Evolutionary conservation across 2,888 invertebrate genomes (phyloP), one percentile per base, ranked within the genome.

Genomic region (Drosophila anomelani): DNA sequence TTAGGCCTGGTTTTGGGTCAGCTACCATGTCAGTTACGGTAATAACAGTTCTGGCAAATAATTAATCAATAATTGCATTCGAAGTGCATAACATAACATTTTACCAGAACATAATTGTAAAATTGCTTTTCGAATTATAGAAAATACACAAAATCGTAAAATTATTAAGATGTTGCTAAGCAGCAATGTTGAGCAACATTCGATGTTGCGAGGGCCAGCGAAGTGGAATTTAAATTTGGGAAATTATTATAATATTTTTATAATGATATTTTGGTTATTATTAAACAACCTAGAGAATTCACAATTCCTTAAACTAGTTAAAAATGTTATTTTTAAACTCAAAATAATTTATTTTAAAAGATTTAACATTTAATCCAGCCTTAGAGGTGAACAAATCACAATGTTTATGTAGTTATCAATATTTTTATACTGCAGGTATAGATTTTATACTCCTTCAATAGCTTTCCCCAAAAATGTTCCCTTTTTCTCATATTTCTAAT

Each of bases 1-100:
- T 23, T 62, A 13, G 51, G 56, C 43, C 32, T n/a, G 32, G n/a
- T 60, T 41, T 29, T 20, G 12, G 32, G 12, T 29, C 38, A 20
- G 29, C 2, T 32, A 10, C 7, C 32, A 23, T 54, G 12, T 34
- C 38, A 41, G 23, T 55, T 32, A 32, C 38, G 13, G 32, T 17
- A 32, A 49, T 32, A 0, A 15, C 6, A 20, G 5, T 10, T 15
- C 4, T 34, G 20, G 20, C 12, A 13, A 2, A 49, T 8, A 36
- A 20, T 15, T 13, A 34, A 15, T 51, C 15, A 34, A 20, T 51
- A 4, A 4, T 34, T 34, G 13, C 9, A 13, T 34, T 34, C 15
- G 9, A 36, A 20, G 34, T 10, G 51, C 51, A 36, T 36, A 10
- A 8, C 20, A 34, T 23, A 23, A 36, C 15, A 15, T 15, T 20